Conservation (phyloP, 35 echinoderm and acorn worm genomes). For the Amphiura filiformis region DNA sequence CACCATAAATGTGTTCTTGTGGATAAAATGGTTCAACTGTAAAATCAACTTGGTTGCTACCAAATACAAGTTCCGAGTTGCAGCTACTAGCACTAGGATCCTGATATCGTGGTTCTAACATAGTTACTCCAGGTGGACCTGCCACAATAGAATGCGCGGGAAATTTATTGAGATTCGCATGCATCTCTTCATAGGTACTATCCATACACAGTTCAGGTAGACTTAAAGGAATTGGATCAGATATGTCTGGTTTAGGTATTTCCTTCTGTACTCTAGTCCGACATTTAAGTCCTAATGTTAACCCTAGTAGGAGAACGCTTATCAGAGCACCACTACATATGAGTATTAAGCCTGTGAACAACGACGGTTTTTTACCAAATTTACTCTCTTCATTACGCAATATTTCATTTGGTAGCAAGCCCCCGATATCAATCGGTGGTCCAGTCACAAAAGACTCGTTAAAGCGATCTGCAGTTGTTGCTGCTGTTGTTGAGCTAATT, state of each 20-base stretch:
- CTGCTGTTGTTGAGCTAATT: not conserved
- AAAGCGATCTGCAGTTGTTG: not conserved
- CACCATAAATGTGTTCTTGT: not conserved
- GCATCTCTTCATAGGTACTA: not conserved
- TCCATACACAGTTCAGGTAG: not conserved
- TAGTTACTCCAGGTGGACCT: not conserved
- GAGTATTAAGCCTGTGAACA: not conserved
- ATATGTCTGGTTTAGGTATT: not conserved
- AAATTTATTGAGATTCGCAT: not conserved
- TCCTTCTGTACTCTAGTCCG: not conserved
- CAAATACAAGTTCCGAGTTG: not conserved
- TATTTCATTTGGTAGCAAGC: not conserved
- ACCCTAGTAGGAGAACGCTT: not conserved
- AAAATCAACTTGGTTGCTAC: not conserved
- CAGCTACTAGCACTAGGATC: not conserved
- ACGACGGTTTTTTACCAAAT: not conserved
- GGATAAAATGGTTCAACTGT: not conserved
- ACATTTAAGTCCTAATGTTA: not conserved
- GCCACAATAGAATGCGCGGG: not conserved
- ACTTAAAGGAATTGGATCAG: not conserved
- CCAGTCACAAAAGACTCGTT: not conserved
- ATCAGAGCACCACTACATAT: not conserved
- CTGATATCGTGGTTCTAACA: not conserved
- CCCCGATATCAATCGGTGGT: not conserved
- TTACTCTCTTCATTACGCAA: not conserved